Conservation (phyloP, 2,888 invertebrate genomes). For the Scaptomyza flava region DNA sequence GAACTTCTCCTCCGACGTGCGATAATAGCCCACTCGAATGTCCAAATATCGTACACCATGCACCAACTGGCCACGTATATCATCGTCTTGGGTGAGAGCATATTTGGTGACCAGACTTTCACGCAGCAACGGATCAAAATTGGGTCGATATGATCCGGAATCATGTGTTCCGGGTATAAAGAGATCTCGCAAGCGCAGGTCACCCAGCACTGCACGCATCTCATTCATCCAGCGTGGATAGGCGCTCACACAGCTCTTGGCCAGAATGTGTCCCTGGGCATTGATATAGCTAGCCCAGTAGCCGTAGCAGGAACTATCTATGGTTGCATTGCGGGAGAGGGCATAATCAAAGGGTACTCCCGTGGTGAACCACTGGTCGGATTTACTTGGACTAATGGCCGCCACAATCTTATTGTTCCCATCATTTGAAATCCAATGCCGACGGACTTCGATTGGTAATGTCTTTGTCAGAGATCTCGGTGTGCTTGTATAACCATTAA, state of each 20-base stretch:
- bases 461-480: neutral
- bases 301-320: constrained; percentile 81
- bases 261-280: constrained; percentile 78
- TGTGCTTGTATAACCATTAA: constrained; percentile 54
- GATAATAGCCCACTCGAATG: constrained; percentile 86
- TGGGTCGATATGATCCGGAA: constrained; percentile 86
- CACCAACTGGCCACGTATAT: constrained; percentile 86
- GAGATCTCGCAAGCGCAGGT: constrained; percentile 85
- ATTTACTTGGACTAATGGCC: constrained; percentile 73
- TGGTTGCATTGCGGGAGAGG: constrained; percentile 76
- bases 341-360: constrained; percentile 81
- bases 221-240: constrained; percentile 87
- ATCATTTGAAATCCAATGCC: constrained; percentile 80
- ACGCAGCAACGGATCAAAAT: constrained; percentile 81
- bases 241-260: constrained; percentile 85
- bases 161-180: constrained; percentile 90
- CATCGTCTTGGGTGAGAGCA: constrained; percentile 86
- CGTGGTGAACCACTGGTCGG: constrained; percentile 82
- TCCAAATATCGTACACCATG: constrained; percentile 87
- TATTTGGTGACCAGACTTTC: constrained; percentile 85
- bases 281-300: constrained; percentile 83
- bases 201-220: constrained; percentile 83
- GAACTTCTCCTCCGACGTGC: constrained; percentile 81
- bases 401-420: constrained; percentile 75
- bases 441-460: constrained; percentile 6